A percentile compares a stretch with the other conserved stretches of the same genome.
These are phyloP conservation scores for Nasonia longicornis DNA, from an alignment of 1,140 invertebrate species.

Conservation along the genomic window DNA sequence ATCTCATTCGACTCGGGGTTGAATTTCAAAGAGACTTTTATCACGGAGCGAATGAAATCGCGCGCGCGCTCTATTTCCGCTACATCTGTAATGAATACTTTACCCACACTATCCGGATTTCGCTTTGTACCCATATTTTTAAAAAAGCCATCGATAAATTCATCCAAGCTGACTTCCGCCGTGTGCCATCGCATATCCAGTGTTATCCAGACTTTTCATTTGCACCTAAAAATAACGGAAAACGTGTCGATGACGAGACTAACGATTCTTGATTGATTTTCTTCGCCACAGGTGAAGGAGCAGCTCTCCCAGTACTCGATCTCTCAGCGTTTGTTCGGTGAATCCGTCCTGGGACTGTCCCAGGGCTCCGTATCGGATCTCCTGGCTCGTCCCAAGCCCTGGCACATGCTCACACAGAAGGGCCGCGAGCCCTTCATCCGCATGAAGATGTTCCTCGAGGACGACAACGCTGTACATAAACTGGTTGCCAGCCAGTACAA, in stretches of 20 bases:
- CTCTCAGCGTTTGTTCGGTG: constrained; percentile 97
- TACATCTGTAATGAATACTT: too few species aligned
- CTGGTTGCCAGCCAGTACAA: constrained; percentile 97
- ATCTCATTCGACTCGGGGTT: too few species aligned
- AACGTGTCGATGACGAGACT: neutral
- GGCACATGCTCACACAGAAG: constrained; percentile 98
- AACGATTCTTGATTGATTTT: neutral
- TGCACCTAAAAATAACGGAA: neutral
- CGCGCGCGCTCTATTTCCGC: too few species aligned
- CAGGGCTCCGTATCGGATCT: constrained; percentile 96
- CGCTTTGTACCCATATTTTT: too few species aligned
- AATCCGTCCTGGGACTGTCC: constrained; percentile 95
- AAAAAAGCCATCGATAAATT: too few species aligned
- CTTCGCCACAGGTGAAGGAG: constrained; percentile 84
- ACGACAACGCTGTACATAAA: constrained; percentile 96
- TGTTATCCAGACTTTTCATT: neutral
- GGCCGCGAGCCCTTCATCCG: constrained; percentile 96
- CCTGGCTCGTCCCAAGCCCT: constrained; percentile 93
- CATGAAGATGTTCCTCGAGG: constrained; percentile 98
- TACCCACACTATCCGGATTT: too few species aligned
- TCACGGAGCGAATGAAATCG: too few species aligned
- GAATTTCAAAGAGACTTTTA: too few species aligned
- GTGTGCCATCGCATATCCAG: too few species aligned
- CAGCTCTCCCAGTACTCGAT: constrained; percentile 98
- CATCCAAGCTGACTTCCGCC: too few species aligned